Base-by-base conservation (phyloP, 2,797 vertebrate genomes). In the Lagocephalus sceleratus region DNA sequence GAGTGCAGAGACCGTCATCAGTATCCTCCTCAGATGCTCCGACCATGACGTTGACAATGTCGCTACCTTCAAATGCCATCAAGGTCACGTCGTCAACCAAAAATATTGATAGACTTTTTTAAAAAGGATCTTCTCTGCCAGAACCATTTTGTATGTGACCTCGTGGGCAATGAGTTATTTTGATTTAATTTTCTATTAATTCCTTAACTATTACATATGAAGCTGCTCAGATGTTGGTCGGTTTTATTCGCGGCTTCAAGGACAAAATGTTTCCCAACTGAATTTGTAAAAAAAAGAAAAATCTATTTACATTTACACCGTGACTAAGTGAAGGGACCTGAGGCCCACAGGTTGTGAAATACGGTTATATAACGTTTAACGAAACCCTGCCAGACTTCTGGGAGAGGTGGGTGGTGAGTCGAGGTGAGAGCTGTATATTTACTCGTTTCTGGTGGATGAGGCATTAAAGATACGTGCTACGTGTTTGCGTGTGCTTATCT, bases 281-380 rank as follows among this genome's bases (percentile, higher is more conserved):
- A 23, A 46, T 46, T n/a, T 17, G n/a, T 6, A 16, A 41, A 42
- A 42, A 42, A 22, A 15, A 21, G 23, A 76, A 71, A 61, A 64
- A 71, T 68, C 6, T 20, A 69, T 73, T 52, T 68, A 52, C 39
- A 68, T 83, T 73, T 58, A 35, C 63, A 52, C 49, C 44, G 68
- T 65, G 46, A 83, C 84, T 81, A 71, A 73, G 75, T 78, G 72
- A 85, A 87, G 72, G 71, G 78, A 84, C 68, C 63, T 64, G 66
- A 59, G 63, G 50, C 68, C 65, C 56, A 53, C 60, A 59, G 63
- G 67, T 87, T 87, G 73, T 72, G 78, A 84, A 87, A 84, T 48
- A 61, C 68, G 69, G 70, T 83, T 86, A 68, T 73, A 71, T 81
- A 85, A 86, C 76, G 58, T 81, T 81, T 82, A 77, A 82, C 80